A percentile compares a stretch with the other conserved stretches of the same genome.
Conservation (phyloP, 1,140 invertebrate genomes). For the Calephelis virginiensis region DNA sequence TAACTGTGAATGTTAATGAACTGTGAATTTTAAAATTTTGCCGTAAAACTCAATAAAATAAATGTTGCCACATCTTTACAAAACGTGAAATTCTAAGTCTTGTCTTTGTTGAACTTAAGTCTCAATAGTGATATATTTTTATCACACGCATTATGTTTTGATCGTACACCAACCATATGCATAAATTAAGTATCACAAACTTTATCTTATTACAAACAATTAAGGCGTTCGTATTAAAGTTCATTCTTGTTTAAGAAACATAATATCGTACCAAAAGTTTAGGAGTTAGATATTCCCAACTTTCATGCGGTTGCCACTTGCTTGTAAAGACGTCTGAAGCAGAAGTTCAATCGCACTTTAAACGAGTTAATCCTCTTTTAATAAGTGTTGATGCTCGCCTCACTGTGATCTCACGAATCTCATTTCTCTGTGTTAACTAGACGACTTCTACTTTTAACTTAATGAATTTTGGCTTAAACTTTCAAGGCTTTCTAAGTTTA, state of each 20-base stretch:
- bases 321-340: conserved; percentile 39
- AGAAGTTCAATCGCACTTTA: conserved; percentile 70
- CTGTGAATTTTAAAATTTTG: too few species aligned
- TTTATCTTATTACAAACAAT: too few species aligned
- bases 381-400: conserved; percentile 68
- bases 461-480: conserved; percentile 22
- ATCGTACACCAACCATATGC: too few species aligned
- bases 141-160: too few species aligned
- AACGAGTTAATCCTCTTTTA: conserved; percentile 73
- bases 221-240: background rate
- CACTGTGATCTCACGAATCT: conserved; percentile 49
- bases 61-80: too few species aligned
- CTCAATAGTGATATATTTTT: too few species aligned
- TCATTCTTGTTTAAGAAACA: conserved; percentile 8
- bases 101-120: too few species aligned
- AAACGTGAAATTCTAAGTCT: too few species aligned
- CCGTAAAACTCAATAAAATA: too few species aligned
- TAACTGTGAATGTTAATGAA: too few species aligned
- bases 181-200: too few species aligned
- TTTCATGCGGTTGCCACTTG: conserved; percentile 20
- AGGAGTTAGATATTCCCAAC: conserved; percentile 3
- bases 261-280: conserved; percentile 1
- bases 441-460: conserved; percentile 41
- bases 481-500: background rate
- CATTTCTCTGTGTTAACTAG: conserved; percentile 49